Base-by-base conservation (phyloP, 2,113 vertebrate genomes). In the Clinocottus analis region DNA sequence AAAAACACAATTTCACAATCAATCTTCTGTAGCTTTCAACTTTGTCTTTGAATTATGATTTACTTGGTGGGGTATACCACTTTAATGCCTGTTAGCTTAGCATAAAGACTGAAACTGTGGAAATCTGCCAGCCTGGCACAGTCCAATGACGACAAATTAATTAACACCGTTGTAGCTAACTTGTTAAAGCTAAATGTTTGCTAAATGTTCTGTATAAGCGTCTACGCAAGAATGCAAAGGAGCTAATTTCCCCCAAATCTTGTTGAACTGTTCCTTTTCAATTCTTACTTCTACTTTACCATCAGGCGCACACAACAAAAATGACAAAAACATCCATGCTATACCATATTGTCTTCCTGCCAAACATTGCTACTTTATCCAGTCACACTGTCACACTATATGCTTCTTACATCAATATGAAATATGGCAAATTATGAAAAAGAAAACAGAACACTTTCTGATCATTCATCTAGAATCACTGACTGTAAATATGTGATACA, bases 401-500 rank as follows among this genome's bases (percentile, higher is more conserved):
- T 13, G 13, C 17, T 0, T 29, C n/a, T 41, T 21, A 31, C 19
- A 66, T 51, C 3, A 39, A 67, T n/a, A 13, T 16, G 21, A 71
- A 71, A 72, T 53, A 0, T 45, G 47, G 55, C 12, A 75, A 33
- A 37, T 59, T 13, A 39, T 25, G 9, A 37, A 37, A 79, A 37
- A 29, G 75, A 72, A 68, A 72, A 39, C 16, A 67, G 16, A 3
- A 51, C n/a, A n/a, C n/a, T 55, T 31, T 67, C 25, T 16, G 21
- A 59, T 70, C 5, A 67, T 29, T 39, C 13, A 78, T 55, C 35
- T 7, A 31, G 23, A 72, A 66, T 74, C 33, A 75, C 14, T 51
- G 14, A 5, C 62, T 62, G 56, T n/a, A 69, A 53, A 75, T 55
- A 19, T 19, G 23, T 7, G 21, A 35, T 13, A 61, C 47, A 47